phyloP scores from a whole-genome alignment of 2,888 invertebrate species.

The Lepidonotus clava region DNA sequence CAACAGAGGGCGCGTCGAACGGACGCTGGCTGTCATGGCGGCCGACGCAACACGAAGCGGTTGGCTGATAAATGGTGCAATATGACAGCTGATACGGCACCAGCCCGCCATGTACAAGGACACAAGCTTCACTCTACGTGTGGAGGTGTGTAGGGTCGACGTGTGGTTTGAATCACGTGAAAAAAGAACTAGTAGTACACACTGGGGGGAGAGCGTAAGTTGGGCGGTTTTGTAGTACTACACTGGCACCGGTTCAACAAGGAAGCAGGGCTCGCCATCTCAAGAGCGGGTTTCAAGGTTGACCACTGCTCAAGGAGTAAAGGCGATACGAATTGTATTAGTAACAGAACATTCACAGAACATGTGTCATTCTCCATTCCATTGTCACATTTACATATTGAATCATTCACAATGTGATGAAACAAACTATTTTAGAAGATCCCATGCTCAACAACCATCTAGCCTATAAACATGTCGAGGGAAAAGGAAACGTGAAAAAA shows the following conservation, averaged over 20 bases:
- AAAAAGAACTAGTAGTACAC: not conserved
- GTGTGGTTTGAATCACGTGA: not conserved
- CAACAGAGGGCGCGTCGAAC: slow-evolving; percentile 21
- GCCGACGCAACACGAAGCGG: slow-evolving; percentile 5
- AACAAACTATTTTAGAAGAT: too few species aligned
- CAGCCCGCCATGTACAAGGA: not conserved
- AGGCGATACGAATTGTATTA: too few species aligned
- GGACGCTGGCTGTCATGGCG: slow-evolving; percentile 42
- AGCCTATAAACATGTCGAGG: too few species aligned
- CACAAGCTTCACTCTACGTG: not conserved
- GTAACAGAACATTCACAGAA: too few species aligned
- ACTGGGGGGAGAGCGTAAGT: not conserved
- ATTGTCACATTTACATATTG: too few species aligned
- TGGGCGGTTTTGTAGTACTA: not conserved
- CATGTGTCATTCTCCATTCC: too few species aligned
- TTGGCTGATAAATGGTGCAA: slow-evolving; percentile 41
- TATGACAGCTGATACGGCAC: slow-evolving; percentile 29
- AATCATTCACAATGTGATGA: too few species aligned
- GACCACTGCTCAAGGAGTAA: too few species aligned
- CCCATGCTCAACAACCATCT: too few species aligned
- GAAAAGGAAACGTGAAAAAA: too few species aligned
- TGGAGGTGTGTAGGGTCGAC: not conserved
- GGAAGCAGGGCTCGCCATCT: too few species aligned
- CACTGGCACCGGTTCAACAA: not conserved
- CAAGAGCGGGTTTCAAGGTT: not conserved